Base-by-base conservation (phyloP, 35 echinoderm and acorn worm species). In the Lytechinus variegatus region DNA sequence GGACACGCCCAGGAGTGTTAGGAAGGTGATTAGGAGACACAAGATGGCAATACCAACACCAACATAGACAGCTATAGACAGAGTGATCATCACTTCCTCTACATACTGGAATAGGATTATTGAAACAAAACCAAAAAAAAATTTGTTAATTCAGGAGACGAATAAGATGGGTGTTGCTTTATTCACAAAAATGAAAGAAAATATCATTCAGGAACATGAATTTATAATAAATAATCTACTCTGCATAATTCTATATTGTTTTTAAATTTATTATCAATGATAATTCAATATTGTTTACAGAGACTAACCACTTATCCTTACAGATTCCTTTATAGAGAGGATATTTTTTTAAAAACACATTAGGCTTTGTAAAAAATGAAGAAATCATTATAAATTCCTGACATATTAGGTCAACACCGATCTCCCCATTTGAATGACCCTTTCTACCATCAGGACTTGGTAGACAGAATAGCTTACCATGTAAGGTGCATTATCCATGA, bases 21-120 rank as follows among this genome's bases (percentile, higher is more conserved):
- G 94, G 96, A 99, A 97, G 54, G 98, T 96, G 29, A 98, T 29
- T 9, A 99, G 54, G 21, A 99, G 97, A 79, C 94, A 95, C 27
- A 98, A 27, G 33, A 97, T 27, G 52, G 97, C 95, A 6, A 99
- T 89, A 55, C 89, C 95, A 11, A 97, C 60, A 79, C 97, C 96
- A 4, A 97, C 79, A 27, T 99, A 98, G 94, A 96, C 96, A 11
- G 97, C 87, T 51, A 98, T 87, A 56, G 96, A 86, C 14, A 99
- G 91, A 24, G 90, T 94, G n/a, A 99, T 89, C n/a, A 66, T 94
- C 72, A 33, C 79, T 53, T 95, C 87, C 89, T 53, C 56, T n/a
- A 44, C 57, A 54, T 24, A 53, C 96, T 96, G 86, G 28, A 90
- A n/a, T 24, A n/a, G 52, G 27, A 95, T 1, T 44, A 44, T 44